These are phyloP conservation scores for Zhuqinia jingwanae DNA, from an alignment of 2,888 invertebrate genomes.

Conservation along the genomic window DNA sequence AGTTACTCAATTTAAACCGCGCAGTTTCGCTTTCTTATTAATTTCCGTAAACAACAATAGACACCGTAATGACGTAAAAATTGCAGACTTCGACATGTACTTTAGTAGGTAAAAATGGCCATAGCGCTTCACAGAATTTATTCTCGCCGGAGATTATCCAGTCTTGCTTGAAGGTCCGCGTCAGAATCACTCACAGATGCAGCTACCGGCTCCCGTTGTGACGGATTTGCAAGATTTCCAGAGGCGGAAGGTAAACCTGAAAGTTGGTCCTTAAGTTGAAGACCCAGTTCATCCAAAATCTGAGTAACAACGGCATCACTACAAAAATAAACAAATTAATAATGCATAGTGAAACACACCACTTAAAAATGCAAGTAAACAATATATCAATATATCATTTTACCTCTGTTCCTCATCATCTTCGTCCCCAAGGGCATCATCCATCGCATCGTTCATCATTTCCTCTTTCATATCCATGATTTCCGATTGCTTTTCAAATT, in stretches of 20 bases:
- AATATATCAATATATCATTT: slow-evolving; percentile 17
- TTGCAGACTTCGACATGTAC: not conserved
- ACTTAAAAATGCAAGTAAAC: not conserved
- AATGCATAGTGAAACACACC: not conserved
- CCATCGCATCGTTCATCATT: slow-evolving; percentile 99
- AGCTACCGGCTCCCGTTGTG: slow-evolving; percentile 85
- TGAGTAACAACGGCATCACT: slow-evolving; percentile 97
- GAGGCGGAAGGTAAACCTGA: slow-evolving; percentile 91
- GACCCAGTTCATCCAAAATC: slow-evolving; percentile 97
- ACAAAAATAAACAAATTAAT: slow-evolving; percentile 79
- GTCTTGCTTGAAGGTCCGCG: slow-evolving; percentile 97
- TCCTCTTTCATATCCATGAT: slow-evolving; percentile 99
- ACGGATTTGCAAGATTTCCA: slow-evolving; percentile 83
- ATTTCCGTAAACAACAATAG: not conserved
- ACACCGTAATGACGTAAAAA: not conserved
- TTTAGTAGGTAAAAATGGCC: not conserved
- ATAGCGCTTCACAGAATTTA: slow-evolving; percentile 81
- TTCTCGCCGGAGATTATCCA: slow-evolving; percentile 96
- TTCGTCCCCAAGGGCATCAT: slow-evolving; percentile 99
- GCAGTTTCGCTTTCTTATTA: too few relatives aligned
- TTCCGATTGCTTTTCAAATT: slow-evolving; percentile 99
- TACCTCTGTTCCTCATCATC: slow-evolving; percentile 98
- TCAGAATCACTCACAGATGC: slow-evolving; percentile 90
- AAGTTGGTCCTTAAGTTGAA: slow-evolving; percentile 96
- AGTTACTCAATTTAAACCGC: too few relatives aligned